phyloP scores from a whole-genome alignment of 2,113 vertebrate genomes.

The Festucalex cinctus region DNA sequence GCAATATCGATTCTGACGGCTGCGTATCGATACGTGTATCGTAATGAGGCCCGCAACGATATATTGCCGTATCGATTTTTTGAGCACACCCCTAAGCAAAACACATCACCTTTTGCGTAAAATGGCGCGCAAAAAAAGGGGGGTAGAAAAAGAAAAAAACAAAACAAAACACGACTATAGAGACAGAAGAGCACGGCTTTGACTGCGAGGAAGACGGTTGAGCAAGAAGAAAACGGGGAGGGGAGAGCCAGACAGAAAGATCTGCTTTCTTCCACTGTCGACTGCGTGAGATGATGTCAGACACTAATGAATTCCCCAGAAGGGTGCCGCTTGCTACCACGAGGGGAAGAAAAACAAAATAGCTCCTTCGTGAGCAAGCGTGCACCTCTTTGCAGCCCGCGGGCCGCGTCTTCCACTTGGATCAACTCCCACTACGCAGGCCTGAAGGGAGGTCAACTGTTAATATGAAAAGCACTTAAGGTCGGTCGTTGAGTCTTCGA shows the following conservation, averaged over 20 bases:
- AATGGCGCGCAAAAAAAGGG: slow-evolving; percentile 48
- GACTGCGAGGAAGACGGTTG: slow-evolving; percentile 32
- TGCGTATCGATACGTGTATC: too few relatives aligned
- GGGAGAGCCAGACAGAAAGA: slow-evolving; percentile 64
- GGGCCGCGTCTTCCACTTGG: slow-evolving; percentile 56
- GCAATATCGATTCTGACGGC: too few relatives aligned
- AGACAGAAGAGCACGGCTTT: too few relatives aligned
- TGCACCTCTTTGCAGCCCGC: slow-evolving; percentile 56
- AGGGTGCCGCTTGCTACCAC: slow-evolving; percentile 67
- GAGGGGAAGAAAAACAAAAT: slow-evolving; percentile 70
- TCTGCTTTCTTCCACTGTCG: slow-evolving; percentile 70
- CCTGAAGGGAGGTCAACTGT: slow-evolving; percentile 52
- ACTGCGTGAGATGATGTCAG: slow-evolving; percentile 75
- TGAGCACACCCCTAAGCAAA: too few relatives aligned
- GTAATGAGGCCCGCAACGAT: too few relatives aligned
- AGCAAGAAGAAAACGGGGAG: slow-evolving; percentile 25
- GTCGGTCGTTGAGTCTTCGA: slow-evolving; percentile 45
- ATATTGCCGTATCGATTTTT: too few relatives aligned
- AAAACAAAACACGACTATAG: too few relatives aligned
- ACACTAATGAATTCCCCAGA: slow-evolving; percentile 74
- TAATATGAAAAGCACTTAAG: slow-evolving; percentile 41
- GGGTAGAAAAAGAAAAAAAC: too few relatives aligned
- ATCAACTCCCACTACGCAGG: slow-evolving; percentile 45
- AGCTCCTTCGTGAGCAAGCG: slow-evolving; percentile 66
- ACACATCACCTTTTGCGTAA: slow-evolving; percentile 51